Evolutionary conservation across 2,113 vertebrate genomes (phyloP).

Genomic region (Picathartes gymnocephalus): DNA sequence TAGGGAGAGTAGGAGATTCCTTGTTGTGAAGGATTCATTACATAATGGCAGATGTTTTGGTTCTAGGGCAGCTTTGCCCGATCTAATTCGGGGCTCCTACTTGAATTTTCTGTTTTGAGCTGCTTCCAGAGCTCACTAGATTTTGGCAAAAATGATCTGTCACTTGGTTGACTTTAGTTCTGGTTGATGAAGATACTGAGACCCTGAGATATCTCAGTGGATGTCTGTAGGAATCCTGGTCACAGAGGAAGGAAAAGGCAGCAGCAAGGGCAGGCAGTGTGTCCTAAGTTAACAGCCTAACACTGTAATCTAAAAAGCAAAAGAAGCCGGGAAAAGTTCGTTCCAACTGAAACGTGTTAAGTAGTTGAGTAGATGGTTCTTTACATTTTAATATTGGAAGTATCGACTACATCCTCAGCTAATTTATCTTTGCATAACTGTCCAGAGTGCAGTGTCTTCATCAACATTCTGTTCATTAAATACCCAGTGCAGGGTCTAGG

Average conservation of each 20-base stretch:
- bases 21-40: not conserved
- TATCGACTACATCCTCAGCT: not conserved
- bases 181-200: rapidly evolving
- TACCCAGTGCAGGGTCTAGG: rapidly evolving
- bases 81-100: not conserved
- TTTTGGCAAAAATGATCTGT: not conserved
- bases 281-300: not conserved
- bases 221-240: not conserved
- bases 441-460: not conserved
- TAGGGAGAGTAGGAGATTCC: not conserved
- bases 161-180: not conserved
- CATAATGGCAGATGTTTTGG: not conserved
- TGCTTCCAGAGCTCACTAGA: not conserved
- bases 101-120: not conserved
- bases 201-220: not conserved
- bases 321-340: not conserved
- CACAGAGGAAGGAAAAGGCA: not conserved
- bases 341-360: not conserved
- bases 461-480: not conserved
- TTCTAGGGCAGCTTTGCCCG: not conserved
- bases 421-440: not conserved
- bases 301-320: not conserved
- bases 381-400: not conserved
- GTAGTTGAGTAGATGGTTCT: not conserved
- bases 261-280: not conserved